Evolutionary conservation across 1,140 invertebrate species (phyloP), one percentile per base, ranked within the genome.

Genomic region (Ladona fulva): DNA sequence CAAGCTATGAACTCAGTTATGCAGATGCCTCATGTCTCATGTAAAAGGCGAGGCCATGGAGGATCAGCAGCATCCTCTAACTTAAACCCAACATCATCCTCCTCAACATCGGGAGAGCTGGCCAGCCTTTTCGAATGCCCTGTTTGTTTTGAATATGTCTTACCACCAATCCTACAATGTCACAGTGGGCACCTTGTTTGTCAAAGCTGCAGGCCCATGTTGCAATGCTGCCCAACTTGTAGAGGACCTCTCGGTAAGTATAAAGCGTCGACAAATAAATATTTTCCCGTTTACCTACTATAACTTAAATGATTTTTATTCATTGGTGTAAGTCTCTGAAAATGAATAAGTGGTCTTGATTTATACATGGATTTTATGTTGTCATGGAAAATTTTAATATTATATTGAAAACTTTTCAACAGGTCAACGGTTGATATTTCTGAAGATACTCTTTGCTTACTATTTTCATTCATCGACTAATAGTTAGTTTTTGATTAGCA

Each of bases 61-160:
- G 52, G 52, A 16, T 19, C 52, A 3, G 12, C n/a, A 1, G 12
- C 52, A 66, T 66, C 52, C 16, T 66, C 52, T 66, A 66, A 3
- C 12, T 66, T 22, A 66, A 66, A 66, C n/a, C 16, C 52, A 22
- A 22, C 52, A 66, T 66, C 52, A 6, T 19, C 52, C 1, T 66
- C 52, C 12, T 19, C 52, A 66, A 19, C 52, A 19, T 16, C 52
- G n/a, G 52, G 16, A 66, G 96, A 98, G 84, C 85, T 99, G 82
- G 96, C 97, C 52, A 96, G 94, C 78, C 87, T 99, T 24, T 99
- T 99, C 86, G 98, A 99, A 86, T 99, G 98, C 87, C 98, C 98
- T 14, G 98, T 99, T 76, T 99, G 98, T 86, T 99, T 99, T 86
- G 98, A 99, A 86, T 99, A 99, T 90, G 98, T 99, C 78, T 88